Evolutionary conservation across 2,888 invertebrate species (phyloP), one percentile per base, ranked within the genome.

Genomic region (Rhingia rostrata): DNA sequence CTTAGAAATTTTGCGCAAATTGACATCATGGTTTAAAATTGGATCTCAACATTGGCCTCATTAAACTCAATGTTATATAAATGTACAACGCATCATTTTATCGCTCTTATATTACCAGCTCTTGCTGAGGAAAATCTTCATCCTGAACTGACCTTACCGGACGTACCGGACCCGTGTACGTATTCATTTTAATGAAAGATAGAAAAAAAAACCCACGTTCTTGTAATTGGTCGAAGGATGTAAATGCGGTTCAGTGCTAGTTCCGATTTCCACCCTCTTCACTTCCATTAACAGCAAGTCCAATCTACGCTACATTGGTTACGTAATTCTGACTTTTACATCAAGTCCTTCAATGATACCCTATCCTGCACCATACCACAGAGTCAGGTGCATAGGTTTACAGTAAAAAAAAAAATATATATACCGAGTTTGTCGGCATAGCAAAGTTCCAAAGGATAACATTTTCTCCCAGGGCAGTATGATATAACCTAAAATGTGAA

Each of bases 401-500:
- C 1, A 22, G n/a, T 0, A 5, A 9, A 33, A 32, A 47, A 37
- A 14, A 9, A 35, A 10, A 49, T 35, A 10, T 22, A 10, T 7
- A 22, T 2, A 22, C 22, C 22, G 22, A 22, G 22, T 33, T 41
- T 43, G 35, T 37, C 45, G 67, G 56, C 45, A 56, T 32, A 35
- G 9, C 45, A 45, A 51, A 45, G 54, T 14, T 64, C 14, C 30
- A 64, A 53, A 75, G 66, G 75, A 64, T 54, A 49, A 33, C 37
- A 66, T 64, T 49, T 47, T 37, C 14, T 22, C 10, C 35, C 14
- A 7, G 33, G 56, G 32, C 35, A 37, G 47, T 41, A 39, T 56
- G 47, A 47, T 47, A 56, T 54, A 47, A 56, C 47, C 61, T 12
- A 39, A 73, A 73, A 73, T 54, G 63, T 43, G 33, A 60, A 58